Base-by-base conservation (phyloP, 30 jellyfish, hydroid and myxozoan species). In the Nemopilema nomurai region DNA sequence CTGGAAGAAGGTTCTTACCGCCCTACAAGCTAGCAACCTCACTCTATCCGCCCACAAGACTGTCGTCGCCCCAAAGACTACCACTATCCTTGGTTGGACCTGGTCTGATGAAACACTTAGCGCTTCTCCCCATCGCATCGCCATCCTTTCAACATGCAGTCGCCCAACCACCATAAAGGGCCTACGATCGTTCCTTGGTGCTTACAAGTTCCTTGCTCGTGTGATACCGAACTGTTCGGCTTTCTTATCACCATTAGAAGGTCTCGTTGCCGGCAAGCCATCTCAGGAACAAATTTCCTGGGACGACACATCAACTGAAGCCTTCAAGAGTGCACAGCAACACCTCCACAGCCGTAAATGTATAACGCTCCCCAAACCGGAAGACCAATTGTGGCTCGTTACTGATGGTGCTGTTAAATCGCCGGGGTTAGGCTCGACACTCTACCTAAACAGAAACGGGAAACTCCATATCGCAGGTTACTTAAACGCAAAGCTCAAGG, bases 21-120 rank as follows among this genome's bases (percentile, higher is more conserved):
- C 89, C 49, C 74, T 87, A 4, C 64, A 71, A 26, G 20, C 20
- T 6, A 24, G 62, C 22, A 49, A 71, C 69, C 87, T 83, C 24
- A 29, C 57, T 19, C 82, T 83, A 20, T 83, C 82, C 76, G 70
- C 92, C 62, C 17, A 21, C 82, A 83, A 83, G 71, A 83, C 92
- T 18, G 87, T 80, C 24, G 49, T 87, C 4, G 87, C 88, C 33
- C 93, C 92, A 6, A 49, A 71, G 69, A 28, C 88, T 28, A 87
- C 96, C 62, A 67, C 82, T n/a, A 87, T 87, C 31, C 92, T 87
- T 29, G 96, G 96, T 1, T 87, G 96, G 96, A 79, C 30, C 4
- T 87, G 93, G 96, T 8, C 41, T 9, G 78, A 67, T 16, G 96
- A 89, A 1, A 81, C 79, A 28, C 80, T 87, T 3, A 20, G 49